Evolutionary conservation across 2,113 vertebrate species (phyloP).

Genomic region (Psettodes erumei): DNA sequence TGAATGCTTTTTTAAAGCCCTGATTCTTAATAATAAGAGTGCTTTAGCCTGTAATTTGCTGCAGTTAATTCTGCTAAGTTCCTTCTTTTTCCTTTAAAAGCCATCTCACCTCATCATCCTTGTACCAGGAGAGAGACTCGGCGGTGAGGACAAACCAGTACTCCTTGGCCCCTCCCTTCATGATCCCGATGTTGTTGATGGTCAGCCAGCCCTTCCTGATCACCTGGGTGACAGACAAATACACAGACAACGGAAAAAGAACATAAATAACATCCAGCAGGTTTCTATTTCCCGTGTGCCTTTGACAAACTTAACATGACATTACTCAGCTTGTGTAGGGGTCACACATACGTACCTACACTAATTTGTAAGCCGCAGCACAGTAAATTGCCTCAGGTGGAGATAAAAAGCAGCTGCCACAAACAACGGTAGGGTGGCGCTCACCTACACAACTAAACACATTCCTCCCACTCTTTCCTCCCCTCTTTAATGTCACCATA

Average conservation of each 20-base stretch:
- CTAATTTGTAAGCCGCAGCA: constrained; percentile 10
- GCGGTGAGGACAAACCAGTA: constrained; percentile 99
- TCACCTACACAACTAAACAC: constrained; percentile 55
- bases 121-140: constrained; percentile 98
- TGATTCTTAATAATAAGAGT: too few species aligned
- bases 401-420: constrained; percentile 24
- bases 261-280: not conserved
- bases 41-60: not conserved
- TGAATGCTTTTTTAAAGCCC: too few species aligned
- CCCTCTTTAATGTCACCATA: constrained; percentile 43
- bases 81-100: not conserved
- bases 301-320: not conserved
- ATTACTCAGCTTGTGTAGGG: not conserved
- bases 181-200: constrained; percentile 99
- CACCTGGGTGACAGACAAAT: constrained; percentile 84
- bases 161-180: constrained; percentile 98
- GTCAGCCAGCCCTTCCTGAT: constrained; percentile 99
- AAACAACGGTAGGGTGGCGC: constrained; percentile 27
- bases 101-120: constrained; percentile 95
- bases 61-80: too few species aligned
- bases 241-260: not conserved
- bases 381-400: constrained; percentile 42
- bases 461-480: constrained; percentile 24
- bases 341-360: constrained; percentile 7
- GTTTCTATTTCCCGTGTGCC: not conserved